A percentile compares a stretch with the other conserved stretches of the same genome.
phyloP scores from a whole-genome alignment of 2,113 vertebrate genomes.

The Platysteira castanea region DNA sequence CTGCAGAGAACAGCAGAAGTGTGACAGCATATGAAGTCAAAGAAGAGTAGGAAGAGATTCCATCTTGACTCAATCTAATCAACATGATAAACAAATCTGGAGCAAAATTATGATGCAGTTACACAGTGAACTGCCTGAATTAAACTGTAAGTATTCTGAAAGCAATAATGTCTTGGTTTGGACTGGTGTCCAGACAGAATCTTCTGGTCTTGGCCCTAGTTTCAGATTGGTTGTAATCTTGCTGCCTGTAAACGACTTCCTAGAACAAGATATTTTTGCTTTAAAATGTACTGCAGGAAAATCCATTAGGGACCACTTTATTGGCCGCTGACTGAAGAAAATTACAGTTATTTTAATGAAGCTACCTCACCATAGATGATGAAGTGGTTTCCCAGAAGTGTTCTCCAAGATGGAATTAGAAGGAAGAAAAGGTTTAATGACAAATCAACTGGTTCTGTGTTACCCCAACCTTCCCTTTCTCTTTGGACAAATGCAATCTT shows the following conservation, averaged over 20 bases:
- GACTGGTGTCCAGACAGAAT: accelerated
- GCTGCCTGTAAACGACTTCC: background rate
- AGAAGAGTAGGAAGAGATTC: background rate
- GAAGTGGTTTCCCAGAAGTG: background rate
- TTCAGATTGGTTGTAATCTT: background rate
- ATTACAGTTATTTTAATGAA: background rate
- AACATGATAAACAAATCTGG: background rate
- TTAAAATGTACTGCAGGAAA: background rate
- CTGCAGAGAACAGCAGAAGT: background rate
- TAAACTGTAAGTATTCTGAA: background rate
- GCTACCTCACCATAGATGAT: background rate
- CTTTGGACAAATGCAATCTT: background rate
- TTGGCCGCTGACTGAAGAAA: background rate
- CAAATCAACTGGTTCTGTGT: background rate
- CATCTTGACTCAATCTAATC: background rate
- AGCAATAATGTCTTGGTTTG: background rate
- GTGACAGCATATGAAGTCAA: background rate
- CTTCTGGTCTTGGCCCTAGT: background rate
- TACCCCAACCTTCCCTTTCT: background rate
- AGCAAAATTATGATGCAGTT: background rate
- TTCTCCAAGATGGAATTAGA: background rate
- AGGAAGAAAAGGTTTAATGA: background rate
- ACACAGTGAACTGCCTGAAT: background rate
- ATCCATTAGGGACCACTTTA: background rate
- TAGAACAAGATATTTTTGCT: background rate